Evolutionary conservation across 2,888 invertebrate genomes (phyloP).

Genomic region (Eristalis intricaria): DNA sequence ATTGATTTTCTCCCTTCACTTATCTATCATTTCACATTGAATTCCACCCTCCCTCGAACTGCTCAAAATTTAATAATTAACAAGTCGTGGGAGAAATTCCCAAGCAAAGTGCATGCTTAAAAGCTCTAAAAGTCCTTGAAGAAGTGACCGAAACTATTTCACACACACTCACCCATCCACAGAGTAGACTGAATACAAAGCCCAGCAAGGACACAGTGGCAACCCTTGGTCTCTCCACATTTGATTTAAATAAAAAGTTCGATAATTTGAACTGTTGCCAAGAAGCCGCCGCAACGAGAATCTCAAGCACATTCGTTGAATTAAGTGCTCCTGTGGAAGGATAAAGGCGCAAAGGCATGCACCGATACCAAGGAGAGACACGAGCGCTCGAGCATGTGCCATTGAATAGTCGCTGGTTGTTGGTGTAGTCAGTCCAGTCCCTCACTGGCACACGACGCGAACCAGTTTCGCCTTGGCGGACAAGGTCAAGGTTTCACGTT

Average conservation of each 20-base stretch:
- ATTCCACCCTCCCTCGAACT: too few relatives aligned
- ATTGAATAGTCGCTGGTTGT: neutral
- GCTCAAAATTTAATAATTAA: too few relatives aligned
- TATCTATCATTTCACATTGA: too few relatives aligned
- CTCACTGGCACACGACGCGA: constrained; percentile 26
- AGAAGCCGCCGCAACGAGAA: neutral
- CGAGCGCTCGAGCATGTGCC: neutral
- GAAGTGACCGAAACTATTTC: neutral
- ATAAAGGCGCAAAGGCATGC: neutral
- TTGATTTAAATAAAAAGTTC: constrained; percentile 10
- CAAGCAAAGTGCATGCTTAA: too few relatives aligned
- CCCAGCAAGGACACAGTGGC: neutral
- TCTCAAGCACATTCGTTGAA: constrained; percentile 16
- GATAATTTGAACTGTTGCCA: constrained; percentile 34
- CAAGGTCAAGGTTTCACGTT: constrained; percentile 62
- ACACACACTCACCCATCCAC: neutral
- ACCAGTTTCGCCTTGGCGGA: constrained; percentile 43
- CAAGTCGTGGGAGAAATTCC: too few relatives aligned
- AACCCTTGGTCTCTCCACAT: neutral
- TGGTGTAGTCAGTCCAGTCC: constrained; percentile 29
- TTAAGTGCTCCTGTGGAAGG: constrained; percentile 4
- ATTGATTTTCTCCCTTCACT: too few relatives aligned
- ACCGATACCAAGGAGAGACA: neutral
- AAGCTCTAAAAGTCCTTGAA: too few relatives aligned
- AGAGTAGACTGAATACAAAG: neutral